Conservation (phyloP, 1,140 invertebrate genomes). For the Halictus rubicundus region DNA sequence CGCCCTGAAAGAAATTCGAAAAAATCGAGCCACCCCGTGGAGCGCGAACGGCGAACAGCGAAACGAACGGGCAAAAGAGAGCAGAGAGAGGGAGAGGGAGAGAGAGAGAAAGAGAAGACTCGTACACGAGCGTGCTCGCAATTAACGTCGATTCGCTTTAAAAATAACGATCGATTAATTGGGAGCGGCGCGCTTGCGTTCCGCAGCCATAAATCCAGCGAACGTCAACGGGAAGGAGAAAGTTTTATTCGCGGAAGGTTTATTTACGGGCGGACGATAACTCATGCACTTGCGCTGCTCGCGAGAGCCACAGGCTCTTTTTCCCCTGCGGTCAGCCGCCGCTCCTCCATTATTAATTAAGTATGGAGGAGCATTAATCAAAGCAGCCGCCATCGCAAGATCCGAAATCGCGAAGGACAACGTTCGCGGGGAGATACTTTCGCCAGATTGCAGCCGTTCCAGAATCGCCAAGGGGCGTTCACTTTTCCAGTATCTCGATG, state of each 20-base stretch:
- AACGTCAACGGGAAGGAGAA: conserved; percentile 29
- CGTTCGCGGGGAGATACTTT: background rate
- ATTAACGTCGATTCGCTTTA: conserved; percentile 25
- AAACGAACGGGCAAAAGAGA: too few species aligned
- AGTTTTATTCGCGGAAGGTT: conserved; percentile 31
- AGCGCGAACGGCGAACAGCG: too few species aligned
- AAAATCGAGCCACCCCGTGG: background rate
- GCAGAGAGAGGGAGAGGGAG: too few species aligned
- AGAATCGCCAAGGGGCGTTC: background rate
- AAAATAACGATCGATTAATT: conserved; percentile 31
- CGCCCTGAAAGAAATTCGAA: background rate
- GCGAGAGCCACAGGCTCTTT: background rate
- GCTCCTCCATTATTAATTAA: conserved; percentile 44
- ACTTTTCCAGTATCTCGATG: background rate
- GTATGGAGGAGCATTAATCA: conserved; percentile 16
- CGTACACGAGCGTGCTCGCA: background rate
- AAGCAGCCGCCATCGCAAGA: background rate
- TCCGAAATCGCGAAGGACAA: conserved; percentile 5
- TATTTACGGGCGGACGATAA: conserved; percentile 32
- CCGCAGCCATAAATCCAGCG: background rate
- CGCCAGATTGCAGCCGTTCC: background rate
- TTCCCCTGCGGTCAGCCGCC: background rate
- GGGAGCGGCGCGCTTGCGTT: background rate
- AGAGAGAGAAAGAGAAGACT: too few species aligned
- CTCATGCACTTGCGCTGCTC: background rate